Base-by-base conservation (phyloP, 1,140 invertebrate species). In the Copidosoma floridanum region DNA sequence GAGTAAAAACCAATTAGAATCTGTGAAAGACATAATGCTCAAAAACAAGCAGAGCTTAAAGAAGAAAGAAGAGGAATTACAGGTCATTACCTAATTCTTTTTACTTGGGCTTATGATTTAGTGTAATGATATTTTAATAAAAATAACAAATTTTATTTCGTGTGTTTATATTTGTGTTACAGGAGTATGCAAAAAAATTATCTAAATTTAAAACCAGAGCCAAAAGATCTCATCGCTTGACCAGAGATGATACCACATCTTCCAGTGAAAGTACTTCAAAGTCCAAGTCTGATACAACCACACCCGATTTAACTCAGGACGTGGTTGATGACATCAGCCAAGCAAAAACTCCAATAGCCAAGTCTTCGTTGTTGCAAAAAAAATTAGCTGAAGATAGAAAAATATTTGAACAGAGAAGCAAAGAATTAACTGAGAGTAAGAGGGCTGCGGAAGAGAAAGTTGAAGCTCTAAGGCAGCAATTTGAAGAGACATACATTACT, bases 361-460 rank as follows among this genome's bases (percentile, higher is more conserved):
- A 75, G 18, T 78, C 78, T 32, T 77, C 73, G 35, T 64, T 81
- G 48, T 60, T 81, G 32, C 76, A 79, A 65, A 74, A 71, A 53
- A 81, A 80, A 60, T 57, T 81, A 8, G 76, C 70, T 0, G 79
- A 81, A 53, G 76, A 81, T 65, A 73, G 77, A 18, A 77, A 75
- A 61, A 79, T 72, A 52, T 81, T 81, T 43, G 75, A 81, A 40
- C 71, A 74, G 32, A 66, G 77, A 23, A 80, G 66, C 40, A 79
- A 76, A 61, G 75, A 79, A 64, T 65, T 80, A 38, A 76, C 70
- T 6, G 76, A 79, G 54, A 79, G 66, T 20, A 78, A 80, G 65
- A 71, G 76, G 20, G 79, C 69, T 2, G 76, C 76, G 2, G 76
- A 80, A 57, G 79, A 79, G 56, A 80, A 80, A 60, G 76, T 81